Conservation (phyloP, 2,888 invertebrate species). For the Creontiades dilutus region DNA sequence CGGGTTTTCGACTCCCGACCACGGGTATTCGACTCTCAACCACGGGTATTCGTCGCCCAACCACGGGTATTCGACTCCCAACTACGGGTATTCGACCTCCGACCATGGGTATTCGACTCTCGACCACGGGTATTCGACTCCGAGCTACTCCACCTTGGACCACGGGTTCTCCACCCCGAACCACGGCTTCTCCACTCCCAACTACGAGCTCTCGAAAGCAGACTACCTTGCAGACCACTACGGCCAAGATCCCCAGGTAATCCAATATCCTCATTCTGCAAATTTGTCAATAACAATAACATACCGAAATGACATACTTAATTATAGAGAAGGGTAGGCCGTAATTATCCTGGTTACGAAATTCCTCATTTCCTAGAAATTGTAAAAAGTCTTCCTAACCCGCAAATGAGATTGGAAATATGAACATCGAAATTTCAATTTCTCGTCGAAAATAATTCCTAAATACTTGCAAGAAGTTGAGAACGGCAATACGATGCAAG, state of each 20-base stretch:
- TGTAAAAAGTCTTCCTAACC: too few relatives aligned
- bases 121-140: not conserved
- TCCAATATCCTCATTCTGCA: not conserved
- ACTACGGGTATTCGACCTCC: not conserved
- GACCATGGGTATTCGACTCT: not conserved
- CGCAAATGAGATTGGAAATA: too few relatives aligned
- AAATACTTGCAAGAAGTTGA: too few relatives aligned
- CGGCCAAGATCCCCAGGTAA: not conserved
- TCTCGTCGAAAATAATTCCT: too few relatives aligned
- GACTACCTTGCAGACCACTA: not conserved
- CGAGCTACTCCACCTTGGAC: not conserved
- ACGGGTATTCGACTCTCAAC: not conserved
- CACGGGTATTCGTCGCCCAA: not conserved
- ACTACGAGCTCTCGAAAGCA: not conserved
- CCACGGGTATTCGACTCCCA: not conserved
- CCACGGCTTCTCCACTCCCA: not conserved
- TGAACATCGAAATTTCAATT: too few relatives aligned
- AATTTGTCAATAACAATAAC: too few relatives aligned
- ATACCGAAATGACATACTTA: too few relatives aligned
- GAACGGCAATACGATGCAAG: too few relatives aligned
- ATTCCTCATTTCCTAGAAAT: too few relatives aligned
- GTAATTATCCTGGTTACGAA: too few relatives aligned
- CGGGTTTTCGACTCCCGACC: not conserved
- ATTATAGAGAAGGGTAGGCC: too few relatives aligned
- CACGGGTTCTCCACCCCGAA: not conserved